These are phyloP conservation scores for Drosophila mayaguana DNA, from an alignment of 2,888 invertebrate species.

Conservation along the genomic window DNA sequence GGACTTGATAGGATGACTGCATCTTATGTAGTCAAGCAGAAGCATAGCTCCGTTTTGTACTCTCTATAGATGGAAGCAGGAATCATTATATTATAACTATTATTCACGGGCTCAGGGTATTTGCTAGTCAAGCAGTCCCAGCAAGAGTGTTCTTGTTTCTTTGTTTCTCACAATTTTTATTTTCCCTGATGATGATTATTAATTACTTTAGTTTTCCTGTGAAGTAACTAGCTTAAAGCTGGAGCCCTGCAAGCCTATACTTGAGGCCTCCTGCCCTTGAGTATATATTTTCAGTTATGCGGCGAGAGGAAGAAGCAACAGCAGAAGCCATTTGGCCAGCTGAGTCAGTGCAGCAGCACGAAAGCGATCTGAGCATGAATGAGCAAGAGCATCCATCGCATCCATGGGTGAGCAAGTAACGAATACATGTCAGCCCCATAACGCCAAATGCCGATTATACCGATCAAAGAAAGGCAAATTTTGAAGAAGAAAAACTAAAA, in stretches of 20 bases:
- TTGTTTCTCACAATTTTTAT: not conserved
- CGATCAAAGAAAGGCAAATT: slow-evolving; percentile 41
- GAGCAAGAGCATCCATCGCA: slow-evolving; percentile 39
- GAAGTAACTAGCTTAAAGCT: no score
- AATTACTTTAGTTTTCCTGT: not conserved
- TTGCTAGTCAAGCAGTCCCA: not conserved
- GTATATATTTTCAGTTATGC: not conserved
- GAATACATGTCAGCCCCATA: slow-evolving; percentile 81
- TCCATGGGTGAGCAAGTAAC: slow-evolving; percentile 80
- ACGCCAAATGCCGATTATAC: slow-evolving; percentile 10
- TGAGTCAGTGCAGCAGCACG: slow-evolving; percentile 22
- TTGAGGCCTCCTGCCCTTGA: no score
- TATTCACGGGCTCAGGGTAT: not conserved
- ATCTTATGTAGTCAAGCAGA: no score
- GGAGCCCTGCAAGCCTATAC: not conserved
- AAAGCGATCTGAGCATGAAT: slow-evolving; percentile 36
- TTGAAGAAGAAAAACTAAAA: slow-evolving; percentile 19
- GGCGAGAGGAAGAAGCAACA: not conserved
- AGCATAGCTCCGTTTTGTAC: no score
- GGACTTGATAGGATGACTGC: no score
- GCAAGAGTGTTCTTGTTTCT: not conserved
- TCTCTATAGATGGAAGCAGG: not conserved
- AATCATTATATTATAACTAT: not conserved
- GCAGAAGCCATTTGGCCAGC: slow-evolving; percentile 5
- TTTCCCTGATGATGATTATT: not conserved